Base-by-base conservation (phyloP, 2,888 invertebrate species). In the Scrobipalpa atriplicella region DNA sequence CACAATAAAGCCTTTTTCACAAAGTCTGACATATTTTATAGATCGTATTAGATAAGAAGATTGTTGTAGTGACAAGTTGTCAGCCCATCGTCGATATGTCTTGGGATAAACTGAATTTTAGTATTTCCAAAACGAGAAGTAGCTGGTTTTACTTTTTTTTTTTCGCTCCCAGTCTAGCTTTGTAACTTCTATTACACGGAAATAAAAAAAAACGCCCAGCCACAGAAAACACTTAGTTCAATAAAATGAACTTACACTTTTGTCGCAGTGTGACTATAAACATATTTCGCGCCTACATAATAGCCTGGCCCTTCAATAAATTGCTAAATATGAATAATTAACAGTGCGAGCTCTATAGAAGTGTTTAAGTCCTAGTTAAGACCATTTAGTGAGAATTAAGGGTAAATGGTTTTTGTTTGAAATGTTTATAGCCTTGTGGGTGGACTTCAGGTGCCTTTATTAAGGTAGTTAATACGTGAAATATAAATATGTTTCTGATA, bases 371-470 rank as follows among this genome's bases (percentile, higher is more conserved):
- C 52, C 54, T 62, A 51, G 29, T 62, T 62, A 62, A 47, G 47
- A n/a, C 29, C 39, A 21, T 43, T 62, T 62, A 29, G 41, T 9
- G n/a, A 29, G 36, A 62, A 62, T 62, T 62, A 38, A 62, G 9
- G n/a, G n/a, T 62, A 62, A 62, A 62, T 16, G 29, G 62, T 47
- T 8, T 62, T 43, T 11, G 18, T 65, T 16, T 65, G 54, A 64
- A 64, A n/a, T 64, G 38, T 64, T 39, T 52, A 51, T 64, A 41
- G 52, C 0, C 3, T 51, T 36, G 11, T 36, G 29, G 58, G 41
- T 19, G 56, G 62, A 54, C 19, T 63, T 60, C 64, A 62, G 64
- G 65, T 63, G 51, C 54, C n/a, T 47, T 64, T n/a, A 43, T n/a
- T 43, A 56, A 29, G 9, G 64, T 38, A 10, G 52, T 52, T 52